phyloP scores from a whole-genome alignment of 2,113 vertebrate species.

The Amphiprion ocellaris region DNA sequence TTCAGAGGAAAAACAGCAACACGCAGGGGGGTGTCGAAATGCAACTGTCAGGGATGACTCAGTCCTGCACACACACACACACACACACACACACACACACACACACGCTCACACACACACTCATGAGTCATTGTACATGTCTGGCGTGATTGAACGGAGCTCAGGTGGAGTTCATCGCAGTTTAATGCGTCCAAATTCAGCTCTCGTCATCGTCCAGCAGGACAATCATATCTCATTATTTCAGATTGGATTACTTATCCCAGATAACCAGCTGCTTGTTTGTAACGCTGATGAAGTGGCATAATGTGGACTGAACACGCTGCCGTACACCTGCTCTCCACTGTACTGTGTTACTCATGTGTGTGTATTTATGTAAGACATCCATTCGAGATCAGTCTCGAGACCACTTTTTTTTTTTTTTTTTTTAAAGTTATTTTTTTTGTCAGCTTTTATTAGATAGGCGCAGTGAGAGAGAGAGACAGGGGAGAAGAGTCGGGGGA shows the following conservation, averaged over 20 bases:
- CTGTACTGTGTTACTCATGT: neutral
- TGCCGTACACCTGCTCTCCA: neutral
- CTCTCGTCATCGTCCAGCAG: conserved; percentile 11
- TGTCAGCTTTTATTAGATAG: too few species aligned
- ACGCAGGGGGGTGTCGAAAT: conserved; percentile 21
- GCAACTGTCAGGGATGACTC: conserved; percentile 45
- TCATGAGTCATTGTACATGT: conserved; percentile 53
- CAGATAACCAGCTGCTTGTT: conserved; percentile 24
- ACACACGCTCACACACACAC: too few species aligned
- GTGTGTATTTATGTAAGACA: too few species aligned
- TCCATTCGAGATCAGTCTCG: too few species aligned
- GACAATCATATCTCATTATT: conserved; percentile 34
- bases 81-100: neutral
- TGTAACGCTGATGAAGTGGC: neutral
- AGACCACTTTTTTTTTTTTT: too few species aligned
- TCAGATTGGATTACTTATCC: conserved; percentile 32
- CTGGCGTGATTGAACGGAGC: conserved; percentile 34
- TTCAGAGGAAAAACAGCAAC: conserved; percentile 15
- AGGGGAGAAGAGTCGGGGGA: too few species aligned
- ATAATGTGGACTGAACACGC: conserved; percentile 6
- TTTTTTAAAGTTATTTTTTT: too few species aligned
- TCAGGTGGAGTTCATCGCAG: conserved; percentile 52
- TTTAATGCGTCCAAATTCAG: conserved; percentile 8
- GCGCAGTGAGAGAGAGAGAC: too few species aligned
- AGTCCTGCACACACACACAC: neutral